Base-by-base conservation (phyloP, 2,888 invertebrate species). In the Anthrax anthrax region DNA sequence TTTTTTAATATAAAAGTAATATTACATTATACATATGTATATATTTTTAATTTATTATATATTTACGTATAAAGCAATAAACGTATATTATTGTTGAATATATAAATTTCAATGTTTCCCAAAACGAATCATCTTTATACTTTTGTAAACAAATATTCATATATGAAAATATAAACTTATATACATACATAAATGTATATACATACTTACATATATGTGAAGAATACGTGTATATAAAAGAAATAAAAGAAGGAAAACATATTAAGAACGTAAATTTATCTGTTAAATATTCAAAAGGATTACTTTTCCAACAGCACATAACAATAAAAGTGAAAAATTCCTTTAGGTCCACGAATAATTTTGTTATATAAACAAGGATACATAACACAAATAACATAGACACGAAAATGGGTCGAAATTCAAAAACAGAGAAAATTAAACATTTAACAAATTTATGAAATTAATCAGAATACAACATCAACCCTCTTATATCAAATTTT, bases 251-350 rank as follows among this genome's bases (percentile, higher is more conserved):
- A 12, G 2, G 12, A 32, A 32, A 32, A 32, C 1, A 32, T 1
- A 12, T 1, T 32, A 32, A 12, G 12, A 32, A 12, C 29, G 34
- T 29, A 45, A 49, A 51, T 49, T 51, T 51, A 51, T 49, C 46
- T 49, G 45, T 51, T 49, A 51, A 51, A 51, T 51, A 51, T 51
- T 51, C 49, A 51, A 51, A 51, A 51, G 49, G 47, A 51, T 51
- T 51, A 48, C 51, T 51, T 42, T 43, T 45, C 44, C 39, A 32
- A 29, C n/a, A 40, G 29, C 32, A 41, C 44, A 51, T 51, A 51
- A 49, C 51, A 51, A 51, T 51, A 51, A 51, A 51, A 49, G 49
- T 51, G 51, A 51, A 49, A 49, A 51, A 51, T 49, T 51, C 44
- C 44, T 44, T 48, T 45, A 44, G 48, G 47, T 39, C 38, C 42